Evolutionary conservation across 2,888 invertebrate genomes (phyloP).

Genomic region (Mythimna albipuncta): DNA sequence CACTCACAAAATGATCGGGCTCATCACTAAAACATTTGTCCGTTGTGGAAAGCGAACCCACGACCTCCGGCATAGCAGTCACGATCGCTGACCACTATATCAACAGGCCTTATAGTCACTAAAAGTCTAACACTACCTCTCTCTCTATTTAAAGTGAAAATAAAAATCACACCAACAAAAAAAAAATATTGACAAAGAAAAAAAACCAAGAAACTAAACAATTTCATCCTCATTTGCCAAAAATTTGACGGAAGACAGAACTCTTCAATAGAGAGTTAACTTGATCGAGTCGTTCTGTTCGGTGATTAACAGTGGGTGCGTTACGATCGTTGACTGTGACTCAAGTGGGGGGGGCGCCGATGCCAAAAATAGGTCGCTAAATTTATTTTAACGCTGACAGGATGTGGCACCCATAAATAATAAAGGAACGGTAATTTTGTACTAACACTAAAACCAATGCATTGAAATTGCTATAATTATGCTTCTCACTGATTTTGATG

Average conservation of each 20-base stretch:
- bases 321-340: slow-evolving; percentile 28
- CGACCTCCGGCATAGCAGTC: too few relatives aligned
- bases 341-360: slow-evolving; percentile 50
- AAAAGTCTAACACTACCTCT: too few relatives aligned
- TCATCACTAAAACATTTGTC: too few relatives aligned
- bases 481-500: neutral
- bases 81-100: too few relatives aligned
- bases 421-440: slow-evolving; percentile 27
- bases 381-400: slow-evolving; percentile 53
- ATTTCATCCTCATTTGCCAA: neutral
- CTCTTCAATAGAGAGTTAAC: slow-evolving; percentile 5
- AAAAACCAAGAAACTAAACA: slow-evolving; percentile 10
- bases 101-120: too few relatives aligned
- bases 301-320: slow-evolving; percentile 27
- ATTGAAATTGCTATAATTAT: neutral
- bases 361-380: slow-evolving; percentile 57
- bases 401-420: slow-evolving; percentile 47
- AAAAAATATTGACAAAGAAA: neutral
- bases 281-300: neutral
- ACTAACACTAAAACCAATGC: neutral
- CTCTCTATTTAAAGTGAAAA: too few relatives aligned
- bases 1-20: too few relatives aligned
- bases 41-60: too few relatives aligned
- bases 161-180: neutral
- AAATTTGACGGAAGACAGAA: slow-evolving; percentile 1